Base-by-base conservation (phyloP, 2,113 vertebrate genomes). In the Grammomys surdaster region DNA sequence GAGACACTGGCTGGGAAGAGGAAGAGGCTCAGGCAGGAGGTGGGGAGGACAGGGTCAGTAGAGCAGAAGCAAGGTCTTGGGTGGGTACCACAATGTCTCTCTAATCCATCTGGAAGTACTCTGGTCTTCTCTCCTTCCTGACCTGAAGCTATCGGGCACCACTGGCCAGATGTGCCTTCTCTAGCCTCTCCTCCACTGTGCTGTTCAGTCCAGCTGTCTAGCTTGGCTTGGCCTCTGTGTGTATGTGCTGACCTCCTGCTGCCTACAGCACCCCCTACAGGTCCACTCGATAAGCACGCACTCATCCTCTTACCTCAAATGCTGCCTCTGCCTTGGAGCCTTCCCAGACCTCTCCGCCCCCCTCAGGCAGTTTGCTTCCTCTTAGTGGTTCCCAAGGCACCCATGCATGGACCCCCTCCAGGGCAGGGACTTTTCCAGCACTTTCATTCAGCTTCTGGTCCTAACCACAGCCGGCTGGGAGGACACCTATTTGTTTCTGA, bases 261-360 rank as follows among this genome's bases (percentile, higher is more conserved):
- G 33, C 46, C 63, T 76, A n/a, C 22, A n/a, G 36, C 48, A 6
- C 28, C 94, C 36, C 31, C 28, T 43, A 28, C 7, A 31, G 54
- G 63, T 78, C 73, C 12, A 20, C 7, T 11, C 40, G 73, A 86
- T 36, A 95, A 87, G 43, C 48, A 81, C 63, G 12, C 33, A 90
- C 36, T 80, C 51, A 63, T 40, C 56, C 54, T 36, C 63, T 90
- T 20, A 85, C 54, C 51, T 31, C 43, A 90, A 48, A 95, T 8
- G 85, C 28, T 60, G 91, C 88, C 76, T 82, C 80, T 77, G 94
- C 82, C 85, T 88, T 72, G 92, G 72, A 93, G 81, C 51, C n/a
- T 72, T 70, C 63, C 84, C 16, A 58, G 43, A 46, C 54, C 77
- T 40, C 58, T 56, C 51, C 0, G 11, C 78, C 69, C 69, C 65